Conservation (phyloP, 2,888 invertebrate species). For the Ochropleura leucogaster region DNA sequence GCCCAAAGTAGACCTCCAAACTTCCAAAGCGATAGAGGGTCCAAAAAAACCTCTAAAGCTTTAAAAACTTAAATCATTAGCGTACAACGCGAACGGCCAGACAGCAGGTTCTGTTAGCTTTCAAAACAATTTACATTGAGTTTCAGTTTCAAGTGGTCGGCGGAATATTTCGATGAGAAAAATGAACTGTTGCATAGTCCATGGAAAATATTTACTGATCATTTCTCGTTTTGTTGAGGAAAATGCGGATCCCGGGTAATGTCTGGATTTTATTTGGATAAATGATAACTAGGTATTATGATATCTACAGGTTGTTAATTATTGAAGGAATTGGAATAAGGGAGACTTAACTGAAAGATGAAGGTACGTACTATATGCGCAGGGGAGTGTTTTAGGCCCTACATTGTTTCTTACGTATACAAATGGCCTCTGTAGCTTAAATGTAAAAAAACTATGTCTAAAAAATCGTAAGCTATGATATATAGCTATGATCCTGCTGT, state of each 20-base stretch:
- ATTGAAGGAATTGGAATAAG: too few species aligned
- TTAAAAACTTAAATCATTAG: constrained; percentile 65
- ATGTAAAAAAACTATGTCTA: too few species aligned
- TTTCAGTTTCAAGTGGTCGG: constrained; percentile 55
- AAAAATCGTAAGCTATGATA: too few species aligned
- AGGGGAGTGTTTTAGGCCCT: too few species aligned
- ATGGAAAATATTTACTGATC: constrained; percentile 33
- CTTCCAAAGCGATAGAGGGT: constrained; percentile 41
- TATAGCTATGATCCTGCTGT: too few species aligned
- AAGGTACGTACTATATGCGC: too few species aligned
- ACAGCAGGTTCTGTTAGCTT: constrained; percentile 58
- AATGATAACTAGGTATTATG: not conserved
- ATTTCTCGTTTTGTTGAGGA: constrained; percentile 23
- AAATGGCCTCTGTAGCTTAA: too few species aligned
- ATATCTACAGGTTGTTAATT: not conserved
- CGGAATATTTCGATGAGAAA: constrained; percentile 51
- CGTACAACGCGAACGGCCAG: constrained; percentile 41
- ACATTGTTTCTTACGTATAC: too few species aligned
- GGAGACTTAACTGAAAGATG: too few species aligned
- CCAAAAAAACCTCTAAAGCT: constrained; percentile 35
- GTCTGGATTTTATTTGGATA: not conserved
- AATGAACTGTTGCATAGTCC: constrained; percentile 53
- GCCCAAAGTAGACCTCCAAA: constrained; percentile 33
- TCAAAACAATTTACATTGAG: constrained; percentile 67
- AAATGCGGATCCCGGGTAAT: not conserved